A percentile compares a stretch with the other conserved stretches of the same genome.
Conservation (phyloP, 2,888 invertebrate genomes). For the Ecliptopera silaceata region DNA sequence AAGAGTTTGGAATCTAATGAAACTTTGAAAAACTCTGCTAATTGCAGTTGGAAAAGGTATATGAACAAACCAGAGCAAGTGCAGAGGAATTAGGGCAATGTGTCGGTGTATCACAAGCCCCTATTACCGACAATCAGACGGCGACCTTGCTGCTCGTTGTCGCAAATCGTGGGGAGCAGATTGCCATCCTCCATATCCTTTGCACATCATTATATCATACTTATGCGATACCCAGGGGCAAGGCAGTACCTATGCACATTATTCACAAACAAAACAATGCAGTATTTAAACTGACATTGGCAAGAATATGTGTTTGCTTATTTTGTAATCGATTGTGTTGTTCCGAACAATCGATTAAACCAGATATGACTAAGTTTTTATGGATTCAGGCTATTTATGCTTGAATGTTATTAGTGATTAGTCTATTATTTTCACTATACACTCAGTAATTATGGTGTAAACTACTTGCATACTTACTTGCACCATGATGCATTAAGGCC, state of each 20-base stretch:
- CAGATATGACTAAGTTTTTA: neutral
- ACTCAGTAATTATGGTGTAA: too few species aligned
- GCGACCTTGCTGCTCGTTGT: conserved; percentile 80
- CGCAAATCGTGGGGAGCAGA: conserved; percentile 78
- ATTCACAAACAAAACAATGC: conserved; percentile 5
- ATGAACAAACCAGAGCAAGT: conserved; percentile 34
- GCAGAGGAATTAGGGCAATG: conserved; percentile 66
- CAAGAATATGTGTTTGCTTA: neutral
- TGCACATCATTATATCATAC: conserved; percentile 73
- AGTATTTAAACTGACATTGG: conserved; percentile 4
- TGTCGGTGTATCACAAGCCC: conserved; percentile 69
- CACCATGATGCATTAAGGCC: too few species aligned
- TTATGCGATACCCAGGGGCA: conserved; percentile 33
- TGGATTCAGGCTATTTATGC: neutral
- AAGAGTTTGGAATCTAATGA: too few species aligned
- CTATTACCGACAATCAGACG: conserved; percentile 76
- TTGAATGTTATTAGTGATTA: neutral
- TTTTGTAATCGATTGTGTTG: conserved; percentile 1
- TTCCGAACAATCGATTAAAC: neutral
- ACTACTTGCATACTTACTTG: too few species aligned
- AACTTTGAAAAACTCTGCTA: too few species aligned
- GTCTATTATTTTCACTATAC: neutral
- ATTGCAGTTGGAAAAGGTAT: conserved; percentile 1
- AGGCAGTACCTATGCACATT: conserved; percentile 6
- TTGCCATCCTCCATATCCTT: conserved; percentile 78